Base-by-base conservation (phyloP, 2,888 invertebrate species). In the Rhamphomyia laevipes region DNA sequence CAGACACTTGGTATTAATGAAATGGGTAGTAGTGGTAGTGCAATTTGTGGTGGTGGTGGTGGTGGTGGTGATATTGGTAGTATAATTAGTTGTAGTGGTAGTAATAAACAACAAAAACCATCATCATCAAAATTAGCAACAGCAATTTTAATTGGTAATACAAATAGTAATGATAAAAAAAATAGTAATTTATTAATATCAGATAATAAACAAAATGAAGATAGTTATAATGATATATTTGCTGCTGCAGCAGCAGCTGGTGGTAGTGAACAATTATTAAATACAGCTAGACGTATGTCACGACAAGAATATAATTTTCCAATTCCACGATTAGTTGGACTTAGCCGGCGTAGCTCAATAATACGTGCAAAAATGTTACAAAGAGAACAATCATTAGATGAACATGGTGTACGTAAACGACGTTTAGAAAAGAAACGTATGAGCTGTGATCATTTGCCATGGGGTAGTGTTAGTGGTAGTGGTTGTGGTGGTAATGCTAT, bases 341-440 rank as follows among this genome's bases (percentile, higher is more conserved):
- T 53, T 49, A 45, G 52, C 30, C 23, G 43, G 43, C 46, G 53
- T 33, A 30, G 51, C 35, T 48, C 53, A 35, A 42, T 47, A n/a
- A 57, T 62, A 71, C 40, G 75, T 73, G 56, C 72, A 72, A 57
- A 57, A 57, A 50, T 49, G 45, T 48, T 65, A 43, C 58, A 51
- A 70, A 74, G 61, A 72, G 70, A 70, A 51, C 62, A 67, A 50
- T 70, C 70, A 17, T 63, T 70, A 15, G 70, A 70, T 42, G 45
- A 53, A 50, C 71, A 15, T 70, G 75, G 55, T 61, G 69, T 58
- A 65, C 74, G 57, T 66, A 76, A 65, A 67, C 76, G 58, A 70
- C 75, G 63, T 62, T 72, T 56, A 70, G 77, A 78, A 73, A 64
- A 71, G 68, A 63, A 73, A 68, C 68, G 70, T 53, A 66, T 66